Percentiles rank a stretch among this genome's conserved stretches.
phyloP scores from a whole-genome alignment of 2,797 vertebrate species.

The Anabas testudineus region DNA sequence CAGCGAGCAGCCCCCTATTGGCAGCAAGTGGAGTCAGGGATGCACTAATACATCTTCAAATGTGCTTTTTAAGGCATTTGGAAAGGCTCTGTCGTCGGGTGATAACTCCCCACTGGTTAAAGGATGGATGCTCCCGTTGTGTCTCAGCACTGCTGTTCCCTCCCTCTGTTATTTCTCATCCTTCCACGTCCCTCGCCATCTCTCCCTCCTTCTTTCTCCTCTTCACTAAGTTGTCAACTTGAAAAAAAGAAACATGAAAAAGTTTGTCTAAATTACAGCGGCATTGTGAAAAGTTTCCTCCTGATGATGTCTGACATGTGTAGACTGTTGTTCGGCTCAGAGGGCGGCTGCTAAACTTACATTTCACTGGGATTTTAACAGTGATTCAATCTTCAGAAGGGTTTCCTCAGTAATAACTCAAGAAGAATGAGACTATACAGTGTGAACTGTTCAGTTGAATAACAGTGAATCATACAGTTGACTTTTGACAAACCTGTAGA shows the following conservation, averaged over 20 bases:
- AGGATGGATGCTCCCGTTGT: conserved; percentile 80
- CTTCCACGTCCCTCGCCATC: conserved; percentile 50
- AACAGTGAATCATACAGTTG: too few relatives aligned
- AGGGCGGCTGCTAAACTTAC: too few relatives aligned
- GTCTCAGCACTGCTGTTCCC: conserved; percentile 55
- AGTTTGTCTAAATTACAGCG: conserved; percentile 52
- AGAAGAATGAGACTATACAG: too few relatives aligned
- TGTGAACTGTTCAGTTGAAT: too few relatives aligned
- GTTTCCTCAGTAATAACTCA: too few relatives aligned
- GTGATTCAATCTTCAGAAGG: too few relatives aligned
- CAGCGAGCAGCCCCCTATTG: conserved; percentile 74
- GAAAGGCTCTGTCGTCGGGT: conserved; percentile 81
- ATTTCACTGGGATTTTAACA: too few relatives aligned
- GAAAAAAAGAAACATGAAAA: conserved; percentile 37
- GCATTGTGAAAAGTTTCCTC: conserved; percentile 47
- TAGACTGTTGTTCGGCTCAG: too few relatives aligned
- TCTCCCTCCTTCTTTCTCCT: conserved; percentile 34
- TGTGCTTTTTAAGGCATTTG: conserved; percentile 79
- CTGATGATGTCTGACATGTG: conserved; percentile 31
- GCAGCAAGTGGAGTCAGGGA: conserved; percentile 74
- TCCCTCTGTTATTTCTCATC: conserved; percentile 62
- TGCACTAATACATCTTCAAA: conserved; percentile 82
- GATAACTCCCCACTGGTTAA: conserved; percentile 84
- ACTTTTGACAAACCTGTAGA: too few relatives aligned
- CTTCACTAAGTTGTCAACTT: conserved; percentile 48